A percentile compares a stretch with the other conserved stretches of the same genome.
These are phyloP conservation scores for Dascyllus trimaculatus DNA, from an alignment of 2,113 vertebrate species.

Conservation along the genomic window DNA sequence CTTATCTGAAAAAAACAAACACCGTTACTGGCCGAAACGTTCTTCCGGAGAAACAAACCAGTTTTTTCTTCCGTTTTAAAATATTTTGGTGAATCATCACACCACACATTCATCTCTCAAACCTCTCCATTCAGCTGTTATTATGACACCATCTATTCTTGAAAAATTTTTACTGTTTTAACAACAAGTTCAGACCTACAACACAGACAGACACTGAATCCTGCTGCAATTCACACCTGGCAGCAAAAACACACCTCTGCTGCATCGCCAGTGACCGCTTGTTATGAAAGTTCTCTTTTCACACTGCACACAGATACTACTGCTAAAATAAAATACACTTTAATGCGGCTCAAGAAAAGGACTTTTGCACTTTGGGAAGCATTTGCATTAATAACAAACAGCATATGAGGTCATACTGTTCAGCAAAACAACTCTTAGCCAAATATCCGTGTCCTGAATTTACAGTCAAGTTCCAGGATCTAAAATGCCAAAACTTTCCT, in stretches of 20 bases:
- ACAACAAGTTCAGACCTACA: neutral
- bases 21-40: too few species aligned
- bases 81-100: conserved; percentile 19
- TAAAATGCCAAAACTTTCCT: too few species aligned
- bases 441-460: too few species aligned
- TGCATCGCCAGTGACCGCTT: too few species aligned
- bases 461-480: too few species aligned
- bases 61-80: neutral
- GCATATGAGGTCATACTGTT: neutral
- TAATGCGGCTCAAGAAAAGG: neutral
- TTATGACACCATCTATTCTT: conserved; percentile 1
- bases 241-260: neutral
- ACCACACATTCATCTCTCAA: neutral
- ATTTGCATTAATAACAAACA: too few species aligned
- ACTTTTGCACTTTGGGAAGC: too few species aligned
- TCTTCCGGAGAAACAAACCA: too few species aligned
- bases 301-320: neutral
- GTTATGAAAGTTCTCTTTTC: neutral
- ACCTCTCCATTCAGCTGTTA: neutral
- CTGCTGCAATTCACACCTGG: neutral
- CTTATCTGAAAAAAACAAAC: too few species aligned
- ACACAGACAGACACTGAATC: neutral
- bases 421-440: neutral
- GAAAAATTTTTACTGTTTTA: neutral
- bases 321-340: neutral